Evolutionary conservation across 2,888 invertebrate genomes (phyloP), one percentile per base, ranked within the genome.

Genomic region (Hypomecis atomaria): DNA sequence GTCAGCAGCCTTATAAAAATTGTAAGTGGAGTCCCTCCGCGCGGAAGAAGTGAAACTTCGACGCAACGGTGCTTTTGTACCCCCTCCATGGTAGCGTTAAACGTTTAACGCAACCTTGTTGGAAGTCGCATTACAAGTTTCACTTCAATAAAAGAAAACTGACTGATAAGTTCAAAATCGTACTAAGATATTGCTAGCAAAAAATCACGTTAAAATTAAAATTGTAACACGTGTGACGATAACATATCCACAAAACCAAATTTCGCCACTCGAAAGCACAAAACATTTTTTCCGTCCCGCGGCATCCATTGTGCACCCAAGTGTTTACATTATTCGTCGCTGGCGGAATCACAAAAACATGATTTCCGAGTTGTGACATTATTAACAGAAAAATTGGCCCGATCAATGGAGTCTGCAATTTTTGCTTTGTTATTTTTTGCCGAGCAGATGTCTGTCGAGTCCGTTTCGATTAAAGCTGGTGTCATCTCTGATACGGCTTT

Each of bases 321-420:
- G 85, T 89, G 88, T 89, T 89, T 89, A 89, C 87, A 85, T 81
- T 79, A 75, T 77, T 65, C 75, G 69, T 65, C 68, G 75, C 73
- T 66, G 62, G 62, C 65, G 75, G 71, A 65, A 77, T 80, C 78
- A 81, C 82, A 82, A 82, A 82, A 85, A 84, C 83, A 81, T 77
- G 73, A 78, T 81, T 83, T 78, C 79, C 77, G 73, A 84, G 82
- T 88, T 88, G 88, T 88, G 88, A 89, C 89, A 85, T 86, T 87
- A 89, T 88, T 88, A 88, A 89, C 84, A 87, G 85, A 86, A 85
- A 89, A 89, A 87, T 89, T 89, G 86, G 81, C 79, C 74, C 74
- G 81, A 81, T 81, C 76, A 79, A 82, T 82, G 81, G 80, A 83
- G 82, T 78, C 74, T 75, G 74, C 78, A 84, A 74, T 69, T 79